These are phyloP conservation scores for Hirundichthys speculiger DNA, from an alignment of 2,113 vertebrate species.

Conservation along the genomic window DNA sequence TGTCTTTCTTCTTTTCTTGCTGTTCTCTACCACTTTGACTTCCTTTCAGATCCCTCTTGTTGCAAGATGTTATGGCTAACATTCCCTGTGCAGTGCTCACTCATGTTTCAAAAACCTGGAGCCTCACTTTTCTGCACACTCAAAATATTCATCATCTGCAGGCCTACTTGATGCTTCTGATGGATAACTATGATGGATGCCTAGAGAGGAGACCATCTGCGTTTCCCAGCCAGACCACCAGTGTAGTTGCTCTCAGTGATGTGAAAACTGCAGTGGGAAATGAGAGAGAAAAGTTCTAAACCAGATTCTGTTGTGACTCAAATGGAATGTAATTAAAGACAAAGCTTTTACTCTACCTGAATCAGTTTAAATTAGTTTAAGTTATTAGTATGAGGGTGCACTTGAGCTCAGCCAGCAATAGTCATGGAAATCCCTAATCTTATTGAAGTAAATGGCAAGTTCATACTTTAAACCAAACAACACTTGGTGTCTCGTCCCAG, in stretches of 20 bases:
- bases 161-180: constrained; percentile 46
- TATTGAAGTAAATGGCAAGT: constrained; percentile 49
- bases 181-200: constrained; percentile 38
- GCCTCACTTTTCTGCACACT: constrained; percentile 17
- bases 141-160: constrained; percentile 23
- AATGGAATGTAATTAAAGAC: constrained; percentile 4
- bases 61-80: constrained; percentile 59
- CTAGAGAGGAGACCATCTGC: constrained; percentile 39
- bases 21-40: constrained; percentile 14
- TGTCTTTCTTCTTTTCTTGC: constrained; percentile 12
- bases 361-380: constrained; percentile 34
- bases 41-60: constrained; percentile 22
- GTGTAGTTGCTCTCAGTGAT: constrained; percentile 22
- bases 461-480: constrained; percentile 5
- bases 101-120: constrained; percentile 40
- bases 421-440: constrained; percentile 45
- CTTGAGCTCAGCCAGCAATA: constrained; percentile 12
- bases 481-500: constrained; percentile 37
- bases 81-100: constrained; percentile 32
- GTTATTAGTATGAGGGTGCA: constrained; percentile 41
- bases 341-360: constrained; percentile 22
- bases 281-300: constrained; percentile 4
- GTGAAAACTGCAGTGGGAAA: constrained; percentile 30
- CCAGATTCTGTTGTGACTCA: constrained; percentile 14
- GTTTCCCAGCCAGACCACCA: constrained; percentile 39